These are phyloP conservation scores for Periophthalmus magnuspinnatus DNA, from an alignment of 2,797 vertebrate species.

Conservation along the genomic window DNA sequence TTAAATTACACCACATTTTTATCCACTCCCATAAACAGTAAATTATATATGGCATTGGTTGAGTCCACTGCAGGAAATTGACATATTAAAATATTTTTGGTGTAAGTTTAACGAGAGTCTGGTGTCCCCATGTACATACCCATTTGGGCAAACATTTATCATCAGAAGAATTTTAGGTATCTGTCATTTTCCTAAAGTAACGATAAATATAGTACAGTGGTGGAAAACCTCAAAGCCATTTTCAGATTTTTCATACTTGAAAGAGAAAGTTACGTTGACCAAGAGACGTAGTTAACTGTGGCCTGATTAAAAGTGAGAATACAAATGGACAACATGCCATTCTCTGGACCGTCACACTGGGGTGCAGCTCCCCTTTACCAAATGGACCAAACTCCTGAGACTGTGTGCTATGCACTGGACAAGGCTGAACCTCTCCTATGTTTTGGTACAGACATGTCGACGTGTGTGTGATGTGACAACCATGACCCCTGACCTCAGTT, in stretches of 20 bases:
- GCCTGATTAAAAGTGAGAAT: slow-evolving; percentile 19
- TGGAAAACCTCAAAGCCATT: background rate
- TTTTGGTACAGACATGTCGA: slow-evolving; percentile 53
- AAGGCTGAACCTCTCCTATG: slow-evolving; percentile 41
- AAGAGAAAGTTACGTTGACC: background rate
- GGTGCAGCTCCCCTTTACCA: slow-evolving; percentile 38
- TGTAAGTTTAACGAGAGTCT: background rate
- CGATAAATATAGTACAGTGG: background rate
- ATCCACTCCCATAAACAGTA: background rate
- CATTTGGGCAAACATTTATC: background rate
- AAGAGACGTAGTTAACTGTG: slow-evolving; percentile 15
- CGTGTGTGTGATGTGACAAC: slow-evolving; percentile 57
- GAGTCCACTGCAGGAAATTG: background rate
- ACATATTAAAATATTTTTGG: background rate
- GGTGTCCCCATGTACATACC: too few relatives aligned
- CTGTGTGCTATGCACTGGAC: slow-evolving; percentile 52
- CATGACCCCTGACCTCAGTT: slow-evolving; percentile 35
- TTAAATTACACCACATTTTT: background rate
- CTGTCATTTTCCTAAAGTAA: background rate
- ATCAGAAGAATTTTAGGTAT: background rate
- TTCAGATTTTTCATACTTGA: background rate
- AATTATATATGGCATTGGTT: background rate
- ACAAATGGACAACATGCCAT: slow-evolving; percentile 22
- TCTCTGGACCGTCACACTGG: slow-evolving; percentile 33
- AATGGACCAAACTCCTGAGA: slow-evolving; percentile 53